A percentile compares a stretch with the other conserved stretches of the same genome.
Evolutionary conservation across 1,140 invertebrate species (phyloP).

Genomic region (Ylistrum balloti): DNA sequence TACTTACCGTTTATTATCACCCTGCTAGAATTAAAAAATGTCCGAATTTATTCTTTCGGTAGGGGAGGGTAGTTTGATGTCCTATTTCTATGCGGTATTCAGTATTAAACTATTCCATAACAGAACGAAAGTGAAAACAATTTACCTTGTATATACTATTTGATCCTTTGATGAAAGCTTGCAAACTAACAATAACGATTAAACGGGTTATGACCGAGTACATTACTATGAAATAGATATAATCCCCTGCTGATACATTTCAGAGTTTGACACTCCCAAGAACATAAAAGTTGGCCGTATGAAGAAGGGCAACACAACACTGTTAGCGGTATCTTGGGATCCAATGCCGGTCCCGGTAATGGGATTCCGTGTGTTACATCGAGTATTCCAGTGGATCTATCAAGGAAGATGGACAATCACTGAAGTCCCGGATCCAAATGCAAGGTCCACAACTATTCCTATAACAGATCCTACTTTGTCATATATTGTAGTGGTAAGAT

Average conservation of each 20-base stretch:
- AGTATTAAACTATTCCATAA: no score
- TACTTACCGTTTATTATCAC: no score
- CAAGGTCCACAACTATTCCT: conserved; percentile 42
- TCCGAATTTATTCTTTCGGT: no score
- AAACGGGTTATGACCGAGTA: no score
- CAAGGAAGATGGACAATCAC: conserved; percentile 57
- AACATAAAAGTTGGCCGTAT: conserved; percentile 55
- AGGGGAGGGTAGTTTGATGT: no score
- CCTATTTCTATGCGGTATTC: no score
- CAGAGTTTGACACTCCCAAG: neutral
- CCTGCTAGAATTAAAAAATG: no score
- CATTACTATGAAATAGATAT: no score
- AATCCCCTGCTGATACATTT: neutral
- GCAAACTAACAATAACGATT: no score
- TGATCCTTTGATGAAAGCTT: no score
- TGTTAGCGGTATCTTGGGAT: conserved; percentile 55
- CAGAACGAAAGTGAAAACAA: no score
- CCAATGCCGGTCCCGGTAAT: conserved; percentile 38
- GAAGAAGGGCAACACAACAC: conserved; percentile 46
- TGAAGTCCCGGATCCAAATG: conserved; percentile 52
- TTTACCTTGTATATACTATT: no score
- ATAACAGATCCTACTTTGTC: conserved; percentile 52
- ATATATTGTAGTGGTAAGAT: conserved; percentile 59
- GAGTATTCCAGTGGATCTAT: conserved; percentile 59
- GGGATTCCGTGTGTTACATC: conserved; percentile 55